Evolutionary conservation across 2,113 vertebrate genomes (phyloP).

Genomic region (Tapirus terrestris): DNA sequence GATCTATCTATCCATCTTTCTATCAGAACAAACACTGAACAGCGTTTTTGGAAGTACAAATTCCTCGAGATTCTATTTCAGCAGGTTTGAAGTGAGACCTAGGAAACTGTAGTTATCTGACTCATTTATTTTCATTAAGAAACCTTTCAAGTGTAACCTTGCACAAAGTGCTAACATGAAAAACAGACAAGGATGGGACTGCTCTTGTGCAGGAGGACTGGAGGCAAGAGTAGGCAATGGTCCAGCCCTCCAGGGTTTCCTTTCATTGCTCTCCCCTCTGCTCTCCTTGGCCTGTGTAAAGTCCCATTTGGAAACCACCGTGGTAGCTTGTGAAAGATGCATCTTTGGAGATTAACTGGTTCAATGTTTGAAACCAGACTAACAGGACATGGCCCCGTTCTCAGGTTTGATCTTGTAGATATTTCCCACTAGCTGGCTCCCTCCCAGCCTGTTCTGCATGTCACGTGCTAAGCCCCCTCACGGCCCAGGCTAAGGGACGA

Average conservation of each 20-base stretch:
- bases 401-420: background rate
- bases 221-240: background rate
- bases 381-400: background rate
- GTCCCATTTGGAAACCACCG: background rate
- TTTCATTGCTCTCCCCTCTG: background rate
- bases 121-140: background rate
- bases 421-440: background rate
- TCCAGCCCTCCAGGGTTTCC: background rate
- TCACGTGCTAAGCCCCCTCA: background rate
- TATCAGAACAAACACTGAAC: background rate
- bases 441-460: background rate
- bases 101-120: background rate
- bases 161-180: background rate
- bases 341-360: background rate
- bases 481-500: background rate
- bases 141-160: background rate
- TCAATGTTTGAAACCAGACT: background rate
- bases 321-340: background rate
- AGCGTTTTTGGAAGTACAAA: background rate
- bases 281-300: background rate
- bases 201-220: background rate
- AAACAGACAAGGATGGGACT: background rate
- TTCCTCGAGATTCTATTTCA: background rate
- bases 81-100: background rate
- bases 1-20: background rate